Base-by-base conservation (phyloP, 2,888 invertebrate genomes). In the Pasiphila rectangulata region DNA sequence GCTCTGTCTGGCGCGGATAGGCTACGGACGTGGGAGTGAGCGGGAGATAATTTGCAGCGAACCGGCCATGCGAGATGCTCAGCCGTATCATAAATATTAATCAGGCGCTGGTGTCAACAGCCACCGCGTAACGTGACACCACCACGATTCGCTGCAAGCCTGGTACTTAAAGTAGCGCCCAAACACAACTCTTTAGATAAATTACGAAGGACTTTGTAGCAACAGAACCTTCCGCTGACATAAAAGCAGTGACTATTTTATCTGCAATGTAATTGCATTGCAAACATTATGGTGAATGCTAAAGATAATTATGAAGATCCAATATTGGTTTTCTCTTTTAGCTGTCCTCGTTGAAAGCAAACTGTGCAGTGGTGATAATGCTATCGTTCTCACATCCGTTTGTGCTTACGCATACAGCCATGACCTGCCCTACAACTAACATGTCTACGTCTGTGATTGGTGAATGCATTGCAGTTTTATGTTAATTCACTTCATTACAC, bases 71-170 rank as follows among this genome's bases (percentile, higher is more conserved):
- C 88, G 85, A 88, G 88, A 88, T 88, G 84, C 83, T 86, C 85
- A 80, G 82, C 75, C 83, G 82, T 86, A 88, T 88, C 88, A 88
- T 88, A 88, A 88, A 88, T 88, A 88, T 88, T 88, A 88, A 88
- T 88, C 88, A 88, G 86, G 85, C 88, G 77, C 83, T 87, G 88
- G 88, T 87, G 88, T 88, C 88, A 87, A 88, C 88, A 87, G 88
- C 88, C 88, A 87, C 86, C 81, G 85, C 86, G 88, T 87, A 87
- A 87, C 87, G 83, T 81, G 87, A 87, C 80, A 86, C 83, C 81
- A 78, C 78, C 65, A 70, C 83, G 79, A 84, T 80, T 79, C 79
- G 74, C 79, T 85, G 81, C 69, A 72, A 69, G 80, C 83, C 83
- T 85, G 79, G 80, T 86, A 82, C 85, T 79, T 68, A 64, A 63